Conservation (phyloP, 2,888 invertebrate species). For the Tiliacea citrago region DNA sequence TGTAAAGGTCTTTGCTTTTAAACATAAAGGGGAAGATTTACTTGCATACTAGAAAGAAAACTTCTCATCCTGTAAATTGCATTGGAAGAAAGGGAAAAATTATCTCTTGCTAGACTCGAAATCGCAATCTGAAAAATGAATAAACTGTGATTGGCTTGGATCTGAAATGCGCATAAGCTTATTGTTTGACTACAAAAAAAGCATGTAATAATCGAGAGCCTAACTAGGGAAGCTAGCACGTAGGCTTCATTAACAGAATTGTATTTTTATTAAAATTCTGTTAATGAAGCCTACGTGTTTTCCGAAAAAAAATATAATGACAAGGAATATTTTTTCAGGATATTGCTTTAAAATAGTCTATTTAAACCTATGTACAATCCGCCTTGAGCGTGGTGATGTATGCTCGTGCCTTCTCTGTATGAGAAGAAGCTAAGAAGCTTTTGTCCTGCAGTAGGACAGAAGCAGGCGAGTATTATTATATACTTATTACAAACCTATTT, state of each 20-base stretch:
- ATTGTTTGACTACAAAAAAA: not conserved
- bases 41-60: not conserved
- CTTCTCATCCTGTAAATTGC: not conserved
- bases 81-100: not conserved
- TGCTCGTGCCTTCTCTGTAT: not conserved
- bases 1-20: slow-evolving; percentile 10
- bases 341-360: not conserved
- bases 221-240: not conserved
- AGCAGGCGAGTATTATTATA: not conserved
- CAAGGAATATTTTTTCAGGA: not conserved
- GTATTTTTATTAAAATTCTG: too few relatives aligned
- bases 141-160: not conserved
- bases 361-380: too few relatives aligned
- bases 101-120: not conserved
- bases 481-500: slow-evolving; percentile 5
- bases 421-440: not conserved
- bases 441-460: not conserved
- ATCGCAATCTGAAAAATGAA: not conserved
- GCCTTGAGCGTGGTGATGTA: not conserved
- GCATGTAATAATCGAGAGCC: not conserved
- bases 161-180: too few relatives aligned
- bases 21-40: not conserved
- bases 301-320: too few relatives aligned
- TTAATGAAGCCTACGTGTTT: not conserved
- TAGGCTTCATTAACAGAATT: too few relatives aligned